A percentile compares a stretch with the other conserved stretches of the same genome.
phyloP scores from a whole-genome alignment of 2,113 vertebrate species.

The Carassius carassius region DNA sequence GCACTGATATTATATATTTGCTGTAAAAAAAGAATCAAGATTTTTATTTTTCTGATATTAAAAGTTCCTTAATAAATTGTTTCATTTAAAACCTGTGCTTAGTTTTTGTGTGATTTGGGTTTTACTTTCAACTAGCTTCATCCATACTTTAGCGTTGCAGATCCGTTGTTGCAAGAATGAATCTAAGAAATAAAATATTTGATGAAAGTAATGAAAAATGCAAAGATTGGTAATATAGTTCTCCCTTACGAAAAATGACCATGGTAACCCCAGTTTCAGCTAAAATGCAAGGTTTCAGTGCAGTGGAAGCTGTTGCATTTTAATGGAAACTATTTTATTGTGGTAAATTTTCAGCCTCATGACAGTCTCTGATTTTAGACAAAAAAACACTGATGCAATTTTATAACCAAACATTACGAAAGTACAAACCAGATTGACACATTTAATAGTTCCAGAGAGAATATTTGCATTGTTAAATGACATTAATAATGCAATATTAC shows the following conservation, averaged over 20 bases:
- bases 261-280: background rate
- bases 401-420: background rate
- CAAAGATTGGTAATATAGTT: background rate
- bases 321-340: no score
- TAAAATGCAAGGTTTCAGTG: background rate
- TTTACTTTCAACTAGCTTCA: background rate
- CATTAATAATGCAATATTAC: background rate
- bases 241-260: background rate
- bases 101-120: background rate
- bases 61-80: conserved; percentile 99
- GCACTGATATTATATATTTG: conserved; percentile 99
- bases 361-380: background rate
- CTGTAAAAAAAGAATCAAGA: conserved; percentile 98
- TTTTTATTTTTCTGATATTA: conserved; percentile 99
- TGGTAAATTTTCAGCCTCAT: background rate
- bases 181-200: background rate
- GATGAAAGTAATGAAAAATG: background rate
- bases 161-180: background rate
- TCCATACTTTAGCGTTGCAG: no score
- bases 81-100: conserved; percentile 80
- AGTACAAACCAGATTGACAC: background rate
- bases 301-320: no score
- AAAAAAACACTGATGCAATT: no score
- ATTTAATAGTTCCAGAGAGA: background rate
- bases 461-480: background rate